These are phyloP conservation scores for Agrochola circellaris DNA, from an alignment of 2,888 invertebrate genomes.

Conservation along the genomic window DNA sequence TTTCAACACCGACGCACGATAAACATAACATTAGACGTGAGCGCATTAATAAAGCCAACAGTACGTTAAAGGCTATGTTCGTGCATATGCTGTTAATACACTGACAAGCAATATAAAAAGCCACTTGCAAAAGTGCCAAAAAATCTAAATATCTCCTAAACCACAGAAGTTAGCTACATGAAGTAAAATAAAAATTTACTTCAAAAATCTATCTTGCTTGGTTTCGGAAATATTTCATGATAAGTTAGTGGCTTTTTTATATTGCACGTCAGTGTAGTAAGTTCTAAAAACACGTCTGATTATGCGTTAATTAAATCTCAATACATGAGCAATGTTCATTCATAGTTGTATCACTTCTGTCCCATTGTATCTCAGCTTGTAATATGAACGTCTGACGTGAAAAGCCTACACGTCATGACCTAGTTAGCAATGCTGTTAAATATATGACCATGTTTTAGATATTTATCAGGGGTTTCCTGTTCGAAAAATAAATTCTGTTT, in stretches of 20 bases:
- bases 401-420: constrained; percentile 1
- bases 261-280: too few relatives aligned
- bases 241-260: too few relatives aligned
- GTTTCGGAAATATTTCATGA: too few relatives aligned
- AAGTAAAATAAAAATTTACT: too few relatives aligned
- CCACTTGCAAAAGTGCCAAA: too few relatives aligned
- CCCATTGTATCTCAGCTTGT: neutral
- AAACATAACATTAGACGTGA: neutral
- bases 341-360: neutral
- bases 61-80: neutral
- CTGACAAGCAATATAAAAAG: too few relatives aligned
- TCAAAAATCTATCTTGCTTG: too few relatives aligned
- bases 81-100: neutral
- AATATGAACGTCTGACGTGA: constrained; percentile 12
- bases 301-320: neutral
- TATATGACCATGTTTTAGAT: neutral
- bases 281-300: neutral
- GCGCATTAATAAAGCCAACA: neutral
- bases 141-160: too few relatives aligned
- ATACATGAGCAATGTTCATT: constrained; percentile 12
- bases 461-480: neutral
- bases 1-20: too few relatives aligned
- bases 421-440: constrained; percentile 8
- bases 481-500: neutral
- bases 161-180: too few relatives aligned